phyloP scores from a whole-genome alignment of 1,140 invertebrate species.

The Lamellibrachia luymesi region DNA sequence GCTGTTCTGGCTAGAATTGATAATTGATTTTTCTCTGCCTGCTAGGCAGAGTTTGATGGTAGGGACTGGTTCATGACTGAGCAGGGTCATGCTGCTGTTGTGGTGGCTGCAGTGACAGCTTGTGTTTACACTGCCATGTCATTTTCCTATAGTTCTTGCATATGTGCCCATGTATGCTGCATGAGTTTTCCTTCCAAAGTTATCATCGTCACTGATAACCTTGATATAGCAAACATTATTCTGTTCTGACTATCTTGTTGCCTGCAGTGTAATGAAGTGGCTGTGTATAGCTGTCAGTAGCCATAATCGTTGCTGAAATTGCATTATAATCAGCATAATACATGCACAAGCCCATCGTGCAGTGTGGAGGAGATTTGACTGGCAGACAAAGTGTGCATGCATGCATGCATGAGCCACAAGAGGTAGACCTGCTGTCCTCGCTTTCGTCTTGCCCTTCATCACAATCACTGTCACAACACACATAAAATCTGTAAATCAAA shows the following conservation, averaged over 20 bases:
- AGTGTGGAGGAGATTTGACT: not conserved
- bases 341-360: not conserved
- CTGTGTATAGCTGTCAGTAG: not conserved
- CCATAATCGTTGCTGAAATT: not conserved
- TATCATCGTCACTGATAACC: not conserved
- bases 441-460: not conserved
- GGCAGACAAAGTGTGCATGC: not conserved
- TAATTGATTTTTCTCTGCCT: not conserved
- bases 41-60: not conserved
- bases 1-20: not conserved
- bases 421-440: not conserved
- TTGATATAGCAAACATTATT: not conserved
- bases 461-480: not conserved
- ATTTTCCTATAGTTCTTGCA: not conserved
- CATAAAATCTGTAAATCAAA: not conserved
- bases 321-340: slow-evolving; percentile 5
- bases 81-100: not conserved
- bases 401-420: not conserved
- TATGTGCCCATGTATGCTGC: not conserved
- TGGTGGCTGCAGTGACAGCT: too few relatives aligned
- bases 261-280: not conserved
- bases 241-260: not conserved
- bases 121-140: not conserved
- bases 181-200: not conserved
- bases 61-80: not conserved